Conservation (phyloP, 2,113 vertebrate genomes). For the Perca flavescens region DNA sequence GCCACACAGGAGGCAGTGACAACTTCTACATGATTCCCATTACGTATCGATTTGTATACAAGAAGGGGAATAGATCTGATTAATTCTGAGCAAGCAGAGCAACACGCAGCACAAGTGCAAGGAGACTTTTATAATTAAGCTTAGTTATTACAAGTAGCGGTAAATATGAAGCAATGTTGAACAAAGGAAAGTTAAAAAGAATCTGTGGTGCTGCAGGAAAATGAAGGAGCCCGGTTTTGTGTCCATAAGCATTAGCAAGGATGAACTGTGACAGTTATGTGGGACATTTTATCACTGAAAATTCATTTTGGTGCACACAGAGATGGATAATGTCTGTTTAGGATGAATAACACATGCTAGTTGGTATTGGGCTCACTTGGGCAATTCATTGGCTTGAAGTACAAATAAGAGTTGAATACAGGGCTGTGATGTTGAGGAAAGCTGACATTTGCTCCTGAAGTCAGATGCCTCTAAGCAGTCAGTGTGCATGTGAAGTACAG, state of each 20-base stretch:
- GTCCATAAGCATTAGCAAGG: slow-evolving; percentile 7
- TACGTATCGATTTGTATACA: slow-evolving; percentile 64
- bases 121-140: slow-evolving; percentile 14
- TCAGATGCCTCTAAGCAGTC: slow-evolving; percentile 55
- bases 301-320: slow-evolving; percentile 45
- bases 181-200: slow-evolving; percentile 7
- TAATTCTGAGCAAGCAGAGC: slow-evolving; percentile 34
- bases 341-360: slow-evolving; percentile 63
- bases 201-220: slow-evolving; percentile 1
- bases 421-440: slow-evolving; percentile 63
- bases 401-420: slow-evolving; percentile 45
- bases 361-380: slow-evolving; percentile 44
- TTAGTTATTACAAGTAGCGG: background rate
- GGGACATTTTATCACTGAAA: slow-evolving; percentile 37
- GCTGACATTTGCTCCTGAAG: slow-evolving; percentile 69
- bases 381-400: slow-evolving; percentile 51
- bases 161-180: slow-evolving; percentile 10
- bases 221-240: slow-evolving; percentile 5
- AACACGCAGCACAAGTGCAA: background rate
- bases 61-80: slow-evolving; percentile 32
- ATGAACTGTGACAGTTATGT: slow-evolving; percentile 42
- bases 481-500: slow-evolving; percentile 59
- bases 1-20: slow-evolving; percentile 48
- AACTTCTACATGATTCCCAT: slow-evolving; percentile 53
- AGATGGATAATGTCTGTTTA: slow-evolving; percentile 57